These are phyloP conservation scores for Unio pictorum DNA, from an alignment of 2,888 invertebrate species.

Conservation along the genomic window DNA sequence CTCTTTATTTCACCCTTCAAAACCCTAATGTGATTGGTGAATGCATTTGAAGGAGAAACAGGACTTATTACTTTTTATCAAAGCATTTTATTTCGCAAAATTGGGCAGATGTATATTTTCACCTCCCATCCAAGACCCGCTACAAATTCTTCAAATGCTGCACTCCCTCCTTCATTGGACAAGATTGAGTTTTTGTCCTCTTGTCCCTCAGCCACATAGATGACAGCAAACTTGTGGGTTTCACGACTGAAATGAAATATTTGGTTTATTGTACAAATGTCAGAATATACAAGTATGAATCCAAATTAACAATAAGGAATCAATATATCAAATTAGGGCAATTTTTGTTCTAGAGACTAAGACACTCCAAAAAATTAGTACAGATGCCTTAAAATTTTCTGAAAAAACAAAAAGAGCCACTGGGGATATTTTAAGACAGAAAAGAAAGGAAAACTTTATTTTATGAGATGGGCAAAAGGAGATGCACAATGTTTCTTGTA, in stretches of 20 bases:
- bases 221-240: conserved; percentile 85
- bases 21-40: too few relatives aligned
- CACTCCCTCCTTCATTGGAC: conserved; percentile 91
- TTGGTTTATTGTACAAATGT: background rate
- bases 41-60: too few relatives aligned
- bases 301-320: background rate
- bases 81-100: background rate
- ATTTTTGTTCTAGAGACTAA: background rate
- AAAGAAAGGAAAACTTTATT: too few relatives aligned
- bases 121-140: conserved; percentile 83
- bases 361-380: background rate
- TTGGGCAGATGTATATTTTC: conserved; percentile 13
- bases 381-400: too few relatives aligned
- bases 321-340: background rate
- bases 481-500: too few relatives aligned
- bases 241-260: conserved; percentile 63
- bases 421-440: too few relatives aligned
- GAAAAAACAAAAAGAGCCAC: too few relatives aligned
- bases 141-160: conserved; percentile 86
- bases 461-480: too few relatives aligned
- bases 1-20: too few relatives aligned
- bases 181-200: conserved; percentile 96
- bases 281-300: background rate
- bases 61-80: too few relatives aligned
- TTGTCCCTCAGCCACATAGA: conserved; percentile 96